phyloP scores from a whole-genome alignment of 2,888 invertebrate genomes.

The Amphimallon solstitiale region DNA sequence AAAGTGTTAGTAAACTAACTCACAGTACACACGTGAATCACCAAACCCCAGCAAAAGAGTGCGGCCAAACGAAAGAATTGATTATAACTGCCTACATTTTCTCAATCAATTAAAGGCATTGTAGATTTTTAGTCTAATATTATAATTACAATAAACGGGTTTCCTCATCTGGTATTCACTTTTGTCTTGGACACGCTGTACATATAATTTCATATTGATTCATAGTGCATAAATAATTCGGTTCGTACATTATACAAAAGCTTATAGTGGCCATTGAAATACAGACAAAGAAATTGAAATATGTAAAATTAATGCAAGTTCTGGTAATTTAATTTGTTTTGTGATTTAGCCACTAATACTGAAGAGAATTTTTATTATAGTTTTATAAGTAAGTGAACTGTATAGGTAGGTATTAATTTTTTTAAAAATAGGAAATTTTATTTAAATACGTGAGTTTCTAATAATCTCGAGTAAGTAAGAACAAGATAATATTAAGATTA shows the following conservation, averaged over 20 bases:
- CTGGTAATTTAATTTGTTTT: slow-evolving; percentile 7
- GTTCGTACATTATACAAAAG: slow-evolving; percentile 20
- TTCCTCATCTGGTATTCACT: background rate
- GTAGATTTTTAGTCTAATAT: background rate
- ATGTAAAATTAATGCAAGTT: slow-evolving; percentile 22
- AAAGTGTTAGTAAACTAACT: too few species aligned
- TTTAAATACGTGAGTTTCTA: too few species aligned
- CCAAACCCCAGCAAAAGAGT: too few species aligned
- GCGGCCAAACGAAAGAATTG: too few species aligned
- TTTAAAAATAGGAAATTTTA: too few species aligned
- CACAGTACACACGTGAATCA: too few species aligned
- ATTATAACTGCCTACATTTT: too few species aligned
- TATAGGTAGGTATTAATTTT: too few species aligned
- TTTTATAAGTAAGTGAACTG: background rate
- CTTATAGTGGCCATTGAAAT: slow-evolving; percentile 31
- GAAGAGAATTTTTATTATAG: background rate
- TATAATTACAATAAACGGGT: slow-evolving; percentile 11
- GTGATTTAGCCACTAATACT: slow-evolving; percentile 24
- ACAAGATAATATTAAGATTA: too few species aligned
- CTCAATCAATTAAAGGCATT: background rate
- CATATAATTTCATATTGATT: slow-evolving; percentile 29
- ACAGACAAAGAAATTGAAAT: slow-evolving; percentile 23
- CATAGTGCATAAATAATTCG: slow-evolving; percentile 9
- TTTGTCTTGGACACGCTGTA: slow-evolving; percentile 17
- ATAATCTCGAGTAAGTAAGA: too few species aligned